Conservation (phyloP, 2,888 invertebrate species). For the Balanococcus diminutus region DNA sequence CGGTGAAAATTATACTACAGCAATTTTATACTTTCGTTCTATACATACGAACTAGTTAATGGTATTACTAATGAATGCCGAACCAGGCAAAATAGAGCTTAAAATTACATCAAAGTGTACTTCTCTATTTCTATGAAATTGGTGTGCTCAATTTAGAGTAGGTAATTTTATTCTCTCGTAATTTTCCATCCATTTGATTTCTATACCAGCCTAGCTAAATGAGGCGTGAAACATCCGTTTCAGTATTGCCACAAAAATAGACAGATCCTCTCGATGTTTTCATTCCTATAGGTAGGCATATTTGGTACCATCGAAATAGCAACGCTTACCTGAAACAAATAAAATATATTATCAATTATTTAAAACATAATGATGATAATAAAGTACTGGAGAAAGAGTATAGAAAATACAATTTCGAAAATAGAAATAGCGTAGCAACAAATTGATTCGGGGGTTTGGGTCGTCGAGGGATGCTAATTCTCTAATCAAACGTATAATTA, state of each 20-base stretch:
- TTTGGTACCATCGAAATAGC: not conserved
- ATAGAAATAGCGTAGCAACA: not conserved
- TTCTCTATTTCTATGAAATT: not conserved
- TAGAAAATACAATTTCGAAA: not conserved
- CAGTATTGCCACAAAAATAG: not conserved
- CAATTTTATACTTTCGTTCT: too few species aligned
- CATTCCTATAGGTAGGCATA: too few species aligned
- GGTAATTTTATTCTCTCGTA: constrained; percentile 2
- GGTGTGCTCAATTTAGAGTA: not conserved
- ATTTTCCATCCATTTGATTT: constrained; percentile 13
- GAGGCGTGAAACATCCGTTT: not conserved
- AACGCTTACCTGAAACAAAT: not conserved
- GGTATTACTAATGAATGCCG: too few species aligned
- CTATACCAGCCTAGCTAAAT: not conserved
- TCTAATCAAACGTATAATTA: not conserved
- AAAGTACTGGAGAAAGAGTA: too few species aligned
- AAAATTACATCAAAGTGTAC: not conserved
- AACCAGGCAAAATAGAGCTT: not conserved
- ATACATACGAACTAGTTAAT: too few species aligned
- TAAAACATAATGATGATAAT: not conserved
- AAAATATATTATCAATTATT: not conserved
- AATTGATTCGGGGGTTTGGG: not conserved
- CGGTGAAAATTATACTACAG: too few species aligned
- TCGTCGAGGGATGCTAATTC: not conserved
- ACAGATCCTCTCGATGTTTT: not conserved